Percentiles rank a stretch among this genome's conserved stretches.
phyloP scores from a whole-genome alignment of 2,113 vertebrate genomes.

The Albula glossodonta region DNA sequence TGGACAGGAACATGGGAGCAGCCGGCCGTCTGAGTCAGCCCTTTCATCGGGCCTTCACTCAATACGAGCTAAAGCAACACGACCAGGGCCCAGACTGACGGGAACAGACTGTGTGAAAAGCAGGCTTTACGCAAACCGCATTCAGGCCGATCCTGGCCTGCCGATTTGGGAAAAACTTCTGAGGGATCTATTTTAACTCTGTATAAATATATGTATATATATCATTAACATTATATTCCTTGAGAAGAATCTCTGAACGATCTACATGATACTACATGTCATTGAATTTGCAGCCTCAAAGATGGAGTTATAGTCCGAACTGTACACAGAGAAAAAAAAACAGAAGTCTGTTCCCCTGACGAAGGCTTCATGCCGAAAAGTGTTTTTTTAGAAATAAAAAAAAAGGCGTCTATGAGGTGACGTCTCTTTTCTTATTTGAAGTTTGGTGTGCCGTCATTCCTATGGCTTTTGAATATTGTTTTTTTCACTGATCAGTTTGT shows the following conservation, averaged over 20 bases:
- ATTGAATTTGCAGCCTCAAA: background rate
- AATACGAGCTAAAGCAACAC: constrained; percentile 19
- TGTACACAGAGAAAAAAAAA: background rate
- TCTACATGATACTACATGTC: background rate
- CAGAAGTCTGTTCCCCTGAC: background rate
- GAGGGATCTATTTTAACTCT: background rate
- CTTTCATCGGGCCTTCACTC: constrained; percentile 35
- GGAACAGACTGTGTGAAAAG: background rate
- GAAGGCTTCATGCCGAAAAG: too few relatives aligned
- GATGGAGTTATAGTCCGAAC: background rate
- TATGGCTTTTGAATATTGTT: too few relatives aligned
- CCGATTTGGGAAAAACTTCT: background rate
- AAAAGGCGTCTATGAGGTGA: too few relatives aligned
- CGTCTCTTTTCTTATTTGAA: too few relatives aligned
- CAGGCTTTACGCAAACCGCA: background rate
- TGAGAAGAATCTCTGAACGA: background rate
- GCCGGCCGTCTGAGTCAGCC: constrained; percentile 1
- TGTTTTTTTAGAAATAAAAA: too few relatives aligned
- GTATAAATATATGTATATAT: background rate
- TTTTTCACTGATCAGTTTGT: too few relatives aligned
- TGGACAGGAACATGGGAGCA: background rate
- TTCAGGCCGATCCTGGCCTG: background rate
- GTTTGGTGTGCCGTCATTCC: too few relatives aligned
- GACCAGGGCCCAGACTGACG: background rate
- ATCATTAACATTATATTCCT: background rate